Evolutionary conservation across 2,888 invertebrate species (phyloP).

Genomic region (Lepidocyrtoides sp.): DNA sequence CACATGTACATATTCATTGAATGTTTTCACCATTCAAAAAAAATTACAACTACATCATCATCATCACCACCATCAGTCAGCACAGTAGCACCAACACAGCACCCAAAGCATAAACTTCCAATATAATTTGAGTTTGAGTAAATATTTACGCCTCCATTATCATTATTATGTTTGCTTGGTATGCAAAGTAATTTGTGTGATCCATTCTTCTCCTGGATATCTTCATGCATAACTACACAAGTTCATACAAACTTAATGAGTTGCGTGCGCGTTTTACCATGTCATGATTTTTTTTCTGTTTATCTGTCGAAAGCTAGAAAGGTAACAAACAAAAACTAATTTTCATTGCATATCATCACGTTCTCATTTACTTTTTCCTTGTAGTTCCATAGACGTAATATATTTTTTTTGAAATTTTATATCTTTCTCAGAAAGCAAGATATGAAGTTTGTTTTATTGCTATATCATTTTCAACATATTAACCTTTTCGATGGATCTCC

Average conservation of each 20-base stretch:
- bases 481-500: background rate
- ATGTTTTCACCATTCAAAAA: constrained; percentile 50
- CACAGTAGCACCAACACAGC: background rate
- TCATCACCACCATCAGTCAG: background rate
- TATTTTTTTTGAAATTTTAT: too few relatives aligned
- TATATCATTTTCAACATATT: background rate
- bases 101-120: background rate
- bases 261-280: constrained; percentile 71
- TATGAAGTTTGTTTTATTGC: constrained; percentile 50
- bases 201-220: too few relatives aligned
- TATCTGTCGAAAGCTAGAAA: constrained; percentile 28
- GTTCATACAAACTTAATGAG: constrained; percentile 61
- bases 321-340: constrained; percentile 51
- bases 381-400: too few relatives aligned
- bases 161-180: too few relatives aligned
- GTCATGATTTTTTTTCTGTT: constrained; percentile 55
- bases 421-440: background rate
- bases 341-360: constrained; percentile 66
- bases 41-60: background rate
- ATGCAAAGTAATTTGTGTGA: too few relatives aligned
- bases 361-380: constrained; percentile 51
- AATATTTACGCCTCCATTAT: background rate
- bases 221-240: background rate
- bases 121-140: too few relatives aligned
- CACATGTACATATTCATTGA: background rate